These are phyloP conservation scores for Platorchestia sp. DNA, from an alignment of 1,140 invertebrate genomes.

Conservation along the genomic window DNA sequence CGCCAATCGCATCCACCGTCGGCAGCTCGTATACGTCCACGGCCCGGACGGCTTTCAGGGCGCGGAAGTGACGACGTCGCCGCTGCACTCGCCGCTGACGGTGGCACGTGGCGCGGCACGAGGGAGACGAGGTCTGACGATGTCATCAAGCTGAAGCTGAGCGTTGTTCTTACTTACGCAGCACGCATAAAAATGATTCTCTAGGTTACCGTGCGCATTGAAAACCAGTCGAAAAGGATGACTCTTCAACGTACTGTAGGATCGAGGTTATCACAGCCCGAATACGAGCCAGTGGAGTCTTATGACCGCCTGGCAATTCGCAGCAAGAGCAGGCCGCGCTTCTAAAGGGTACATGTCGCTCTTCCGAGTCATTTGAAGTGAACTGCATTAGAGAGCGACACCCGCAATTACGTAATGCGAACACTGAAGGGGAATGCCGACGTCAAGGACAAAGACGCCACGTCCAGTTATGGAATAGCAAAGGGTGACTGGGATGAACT, in stretches of 20 bases:
- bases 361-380: neutral
- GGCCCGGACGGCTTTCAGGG: neutral
- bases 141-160: neutral
- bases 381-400: slow-evolving; percentile 6
- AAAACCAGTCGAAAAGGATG: neutral
- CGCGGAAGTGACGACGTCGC: neutral
- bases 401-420: slow-evolving; percentile 6
- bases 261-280: neutral
- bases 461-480: neutral
- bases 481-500: neutral
- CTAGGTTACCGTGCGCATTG: neutral
- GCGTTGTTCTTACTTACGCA: neutral
- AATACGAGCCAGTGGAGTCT: neutral
- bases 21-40: no score
- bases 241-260: neutral
- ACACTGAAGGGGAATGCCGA: neutral
- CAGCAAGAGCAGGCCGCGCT: neutral
- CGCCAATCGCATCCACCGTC: no score
- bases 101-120: neutral
- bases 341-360: neutral
- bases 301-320: neutral
- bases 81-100: no score
- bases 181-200: neutral
- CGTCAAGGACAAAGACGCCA: neutral
- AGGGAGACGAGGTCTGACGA: neutral